phyloP scores from a whole-genome alignment of 2,113 vertebrate species.

The Dermatemys mawii region DNA sequence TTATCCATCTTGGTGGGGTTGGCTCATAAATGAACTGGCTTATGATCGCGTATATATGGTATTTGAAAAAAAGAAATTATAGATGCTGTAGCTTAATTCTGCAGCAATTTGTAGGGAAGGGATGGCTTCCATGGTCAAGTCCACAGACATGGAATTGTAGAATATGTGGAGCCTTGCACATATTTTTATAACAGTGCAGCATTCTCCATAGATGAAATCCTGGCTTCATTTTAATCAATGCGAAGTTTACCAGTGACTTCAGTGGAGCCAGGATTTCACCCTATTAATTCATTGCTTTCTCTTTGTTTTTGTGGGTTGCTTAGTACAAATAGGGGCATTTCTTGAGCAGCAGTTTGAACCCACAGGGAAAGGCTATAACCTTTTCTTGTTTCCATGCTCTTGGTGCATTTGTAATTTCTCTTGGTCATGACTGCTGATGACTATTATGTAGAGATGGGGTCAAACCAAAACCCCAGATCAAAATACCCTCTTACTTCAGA shows the following conservation, averaged over 20 bases:
- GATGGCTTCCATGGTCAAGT: not conserved
- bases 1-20: too few species aligned
- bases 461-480: not conserved
- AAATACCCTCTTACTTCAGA: not conserved
- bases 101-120: not conserved
- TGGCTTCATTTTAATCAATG: not conserved
- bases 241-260: not conserved
- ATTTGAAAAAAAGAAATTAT: conserved; percentile 8
- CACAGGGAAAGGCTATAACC: not conserved
- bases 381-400: not conserved
- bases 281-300: not conserved
- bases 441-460: not conserved
- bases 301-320: not conserved
- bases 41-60: too few species aligned
- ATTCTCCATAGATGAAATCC: not conserved
- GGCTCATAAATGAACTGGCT: too few species aligned
- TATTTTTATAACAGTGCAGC: conserved; percentile 13
- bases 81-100: conserved; percentile 26
- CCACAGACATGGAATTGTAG: not conserved
- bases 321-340: not conserved
- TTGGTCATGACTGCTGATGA: not conserved
- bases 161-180: not conserved
- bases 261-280: not conserved
- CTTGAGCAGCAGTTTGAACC: not conserved
- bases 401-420: not conserved